Base-by-base conservation (phyloP, 2,113 vertebrate species). In the Atherinomorus stipes region DNA sequence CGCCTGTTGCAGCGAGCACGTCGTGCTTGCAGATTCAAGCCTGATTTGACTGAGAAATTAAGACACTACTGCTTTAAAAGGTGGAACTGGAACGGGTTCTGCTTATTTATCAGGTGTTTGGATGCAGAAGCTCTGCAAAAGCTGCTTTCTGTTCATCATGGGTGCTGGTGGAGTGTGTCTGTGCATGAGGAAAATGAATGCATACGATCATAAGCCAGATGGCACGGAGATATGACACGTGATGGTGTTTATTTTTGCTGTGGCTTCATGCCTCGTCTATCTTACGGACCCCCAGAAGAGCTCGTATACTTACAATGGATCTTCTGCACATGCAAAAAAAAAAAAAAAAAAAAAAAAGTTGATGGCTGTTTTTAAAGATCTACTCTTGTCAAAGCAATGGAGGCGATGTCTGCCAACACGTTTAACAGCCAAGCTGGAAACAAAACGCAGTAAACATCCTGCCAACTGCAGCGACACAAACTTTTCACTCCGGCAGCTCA, bases 401-500 rank as follows among this genome's bases (percentile, higher is more conserved):
- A n/a, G 12, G 25, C 26, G 21, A 54, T 61, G 62, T 76, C 78
- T 80, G 60, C 63, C 60, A 79, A 76, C 6, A 66, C 31, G 72
- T 78, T 76, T 64, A 64, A 80, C 66, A 52, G 69, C 44, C 21
- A 71, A 56, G 37, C 13, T 49, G 28, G 26, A 61, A 40, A 62
- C 38, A 79, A 67, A 72, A 54, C 22, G 15, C 2, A 18, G 49
- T 37, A 74, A 66, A 61, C 56, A 40, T 71, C 38, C 63, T 28
- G 59, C 72, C 69, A 80, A 72, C 53, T 69, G 56, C 38, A 75
- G 63, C 9, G 54, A 76, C 66, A 81, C 60, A 56, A 49, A 59
- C 25, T 19, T 85, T 79, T 80, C 78, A 75, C 75, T 81, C 83
- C 85, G 71, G 66, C 64, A 50, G 31, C 23, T 37, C 26, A 37